Base-by-base conservation (phyloP, 2,888 invertebrate species). In the Fabriciana adippe region DNA sequence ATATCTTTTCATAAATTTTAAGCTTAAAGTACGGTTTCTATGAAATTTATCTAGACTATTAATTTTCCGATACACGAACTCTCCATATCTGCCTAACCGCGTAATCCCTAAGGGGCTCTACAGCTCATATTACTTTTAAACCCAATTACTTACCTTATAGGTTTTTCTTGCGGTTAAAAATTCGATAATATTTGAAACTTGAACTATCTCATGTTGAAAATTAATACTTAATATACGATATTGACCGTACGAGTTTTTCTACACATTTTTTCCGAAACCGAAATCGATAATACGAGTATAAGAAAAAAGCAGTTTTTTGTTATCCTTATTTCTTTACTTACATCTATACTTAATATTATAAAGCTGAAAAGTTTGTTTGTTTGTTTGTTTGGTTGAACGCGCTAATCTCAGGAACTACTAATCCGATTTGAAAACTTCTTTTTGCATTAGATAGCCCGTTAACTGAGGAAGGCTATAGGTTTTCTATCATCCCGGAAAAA, bases 121-220 rank as follows among this genome's bases (percentile, higher is more conserved):
- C 35, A 47, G 55, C 57, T 70, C 67, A 54, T 56, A 70, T 70
- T 67, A 67, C 70, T 62, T 53, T 56, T 64, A 68, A 64, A 65
- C 60, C 65, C 61, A 68, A 65, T 68, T 68, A 65, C 65, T 68
- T 68, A 65, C 53, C 41, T 53, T 61, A 65, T 68, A 65, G 31
- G 18, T 61, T 62, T 21, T 50, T 53, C 55, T 60, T 50, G 41
- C 26, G 56, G 35, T 57, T 54, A 26, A 59, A 48, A 66, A 54
- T 54, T 51, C 53, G 18, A 55, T 18, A 60, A 50, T 50, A 47
- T 48, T 48, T 48, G 47, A 48, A 55, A 64, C 15, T 55, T 48
- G 53, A 64, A 63, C 41, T 63, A 45, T 11, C 3, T n/a, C 6
- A 31, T 53, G 35, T 26, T 18, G 26, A 45, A 54, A 54, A 13